Evolutionary conservation across 2,888 invertebrate species (phyloP), one percentile per base, ranked within the genome.

Genomic region (Lobophora halterata): DNA sequence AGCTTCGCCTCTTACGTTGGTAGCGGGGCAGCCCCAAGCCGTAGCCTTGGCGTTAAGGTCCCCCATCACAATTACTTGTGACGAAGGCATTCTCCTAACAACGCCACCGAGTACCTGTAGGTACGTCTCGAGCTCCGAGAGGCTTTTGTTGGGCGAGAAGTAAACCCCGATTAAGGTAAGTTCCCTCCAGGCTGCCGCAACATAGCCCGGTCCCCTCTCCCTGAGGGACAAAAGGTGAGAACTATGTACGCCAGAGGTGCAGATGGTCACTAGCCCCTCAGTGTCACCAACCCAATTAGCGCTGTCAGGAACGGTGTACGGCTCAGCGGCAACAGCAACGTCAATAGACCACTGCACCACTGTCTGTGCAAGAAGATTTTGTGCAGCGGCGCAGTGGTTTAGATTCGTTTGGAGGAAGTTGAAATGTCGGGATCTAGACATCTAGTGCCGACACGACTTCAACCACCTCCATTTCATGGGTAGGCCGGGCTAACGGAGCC

Each of bases 331-430:
- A n/a, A n/a, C n/a, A n/a, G n/a, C n/a, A n/a, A n/a, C n/a, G n/a
- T n/a, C n/a, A n/a, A n/a, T n/a, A n/a, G n/a, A n/a, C n/a, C n/a
- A n/a, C n/a, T n/a, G n/a, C n/a, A n/a, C n/a, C n/a, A n/a, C n/a
- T n/a, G n/a, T n/a, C n/a, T n/a, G n/a, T n/a, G n/a, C n/a, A 19
- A 46, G 6, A 1, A 52, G 30, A 10, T 48, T 45, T 21, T 48
- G 47, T 24, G 52, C 48, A 5, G 26, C 21, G 18, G 45, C 41
- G 9, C 25, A 44, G 44, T 52, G 52, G 25, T 53, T 53, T 7
- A 50, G 17, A 5, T 53, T 53, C 27, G 34, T 38, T 29, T 50
- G 50, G 4, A 37, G 19, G 2, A 37, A 6, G 7, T 9, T 16
- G 16, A 3, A 11, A 11, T 3, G 11, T 10, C 23, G 10, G 2